Base-by-base conservation (phyloP, 2,797 vertebrate genomes). In the Micropoecilia bifurca region DNA sequence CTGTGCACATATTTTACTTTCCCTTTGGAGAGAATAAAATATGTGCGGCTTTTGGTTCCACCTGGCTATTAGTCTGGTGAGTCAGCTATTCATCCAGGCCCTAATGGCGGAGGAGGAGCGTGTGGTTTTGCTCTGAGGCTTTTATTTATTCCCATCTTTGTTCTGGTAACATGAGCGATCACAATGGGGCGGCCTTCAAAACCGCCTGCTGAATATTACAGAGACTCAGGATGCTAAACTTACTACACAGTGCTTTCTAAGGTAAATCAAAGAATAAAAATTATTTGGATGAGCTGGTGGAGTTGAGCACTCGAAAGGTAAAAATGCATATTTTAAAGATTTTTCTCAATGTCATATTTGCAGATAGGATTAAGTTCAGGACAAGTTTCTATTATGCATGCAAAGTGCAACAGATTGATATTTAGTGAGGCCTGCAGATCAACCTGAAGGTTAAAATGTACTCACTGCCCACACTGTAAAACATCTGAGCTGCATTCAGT, bases 51-150 rank as follows among this genome's bases (percentile, higher is more conserved):
- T 63, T 87, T 50, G 72, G 63, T 84, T 88, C 77, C 36, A 78
- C 46, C 73, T 79, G 79, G 80, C 87, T 85, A 83, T 93, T 87
- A 88, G 76, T 4, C 22, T 63, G 73, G 83, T 83, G 89, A 92
- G 74, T 93, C 87, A 87, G 83, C 77, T 75, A 47, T 81, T 84
- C 82, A 89, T 87, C 85, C 71, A 81, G 48, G 85, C 80, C 48
- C 72, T 71, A 84, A 72, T 79, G 45, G 72, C 30, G n/a, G 53
- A 63, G 16, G 53, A 77, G 45, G 53, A 75, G 45, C 71, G 61
- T 71, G 78, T 28, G 47, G 48, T 76, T 85, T 79, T 57, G 20
- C 73, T 81, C 41, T 74, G 57, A 76, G 87, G 75, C 55, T 76
- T 63, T 39, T 2, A 84, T 80, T 82, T 71, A 55, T 78, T 80